A percentile compares a stretch with the other conserved stretches of the same genome.
phyloP scores from a whole-genome alignment of 2,113 vertebrate genomes.

The Osmerus mordax region DNA sequence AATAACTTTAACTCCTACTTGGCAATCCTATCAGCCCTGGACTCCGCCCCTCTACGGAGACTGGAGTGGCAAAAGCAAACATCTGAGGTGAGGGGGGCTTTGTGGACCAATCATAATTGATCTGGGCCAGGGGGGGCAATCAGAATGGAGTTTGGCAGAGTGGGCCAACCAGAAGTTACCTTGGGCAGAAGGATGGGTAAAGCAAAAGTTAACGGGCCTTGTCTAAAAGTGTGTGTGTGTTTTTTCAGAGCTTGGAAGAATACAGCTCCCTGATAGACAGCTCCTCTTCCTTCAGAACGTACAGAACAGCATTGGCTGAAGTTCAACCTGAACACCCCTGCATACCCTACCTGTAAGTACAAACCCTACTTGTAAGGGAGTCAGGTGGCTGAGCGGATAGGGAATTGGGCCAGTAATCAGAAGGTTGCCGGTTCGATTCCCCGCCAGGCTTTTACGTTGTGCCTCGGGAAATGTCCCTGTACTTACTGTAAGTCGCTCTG shows the following conservation, averaged over 20 bases:
- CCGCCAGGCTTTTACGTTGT: no score
- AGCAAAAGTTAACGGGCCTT: not conserved
- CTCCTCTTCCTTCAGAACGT: conserved; percentile 86
- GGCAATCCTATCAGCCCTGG: conserved; percentile 90
- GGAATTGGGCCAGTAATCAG: no score
- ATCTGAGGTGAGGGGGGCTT: conserved; percentile 73
- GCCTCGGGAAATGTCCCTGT: no score
- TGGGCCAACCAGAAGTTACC: no score
- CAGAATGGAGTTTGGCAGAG: no score
- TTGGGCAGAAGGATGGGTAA: no score
- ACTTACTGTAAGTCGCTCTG: no score
- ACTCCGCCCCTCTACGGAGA: conserved; percentile 88
- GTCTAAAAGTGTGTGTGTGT: not conserved
- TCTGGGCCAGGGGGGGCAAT: no score
- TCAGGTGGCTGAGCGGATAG: no score
- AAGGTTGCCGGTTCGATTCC: no score
- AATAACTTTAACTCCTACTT: conserved; percentile 97
- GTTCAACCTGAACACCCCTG: conserved; percentile 76
- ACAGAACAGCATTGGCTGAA: conserved; percentile 81
- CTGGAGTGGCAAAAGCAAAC: conserved; percentile 94
- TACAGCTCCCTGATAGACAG: conserved; percentile 90
- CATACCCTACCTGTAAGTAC: conserved; percentile 83
- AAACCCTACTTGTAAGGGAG: not conserved
- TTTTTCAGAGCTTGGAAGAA: conserved; percentile 77
- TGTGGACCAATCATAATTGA: not conserved